A percentile compares a stretch with the other conserved stretches of the same genome.
Conservation (phyloP, 2,888 invertebrate genomes). For the Cryptops parisi region DNA sequence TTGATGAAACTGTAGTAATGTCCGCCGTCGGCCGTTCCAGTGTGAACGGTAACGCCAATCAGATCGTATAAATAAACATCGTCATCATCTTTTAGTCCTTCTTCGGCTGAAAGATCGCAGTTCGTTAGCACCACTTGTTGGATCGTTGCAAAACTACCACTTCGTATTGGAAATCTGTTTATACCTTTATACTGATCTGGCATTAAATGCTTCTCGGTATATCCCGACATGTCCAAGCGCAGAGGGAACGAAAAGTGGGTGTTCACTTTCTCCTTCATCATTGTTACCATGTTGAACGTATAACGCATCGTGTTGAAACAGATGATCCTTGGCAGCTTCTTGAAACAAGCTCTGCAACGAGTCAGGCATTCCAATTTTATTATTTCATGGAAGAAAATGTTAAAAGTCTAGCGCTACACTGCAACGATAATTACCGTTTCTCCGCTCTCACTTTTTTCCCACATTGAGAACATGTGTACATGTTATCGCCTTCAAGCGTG, state of each 20-base stretch:
- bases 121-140: neutral
- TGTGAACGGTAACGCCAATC: constrained; percentile 91
- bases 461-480: constrained; percentile 94
- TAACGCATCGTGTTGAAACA: constrained; percentile 97
- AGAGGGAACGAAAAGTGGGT: constrained; percentile 93
- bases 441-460: constrained; percentile 90
- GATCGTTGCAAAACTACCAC: neutral
- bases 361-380: constrained; percentile 18
- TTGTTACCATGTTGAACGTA: constrained; percentile 93
- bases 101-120: constrained; percentile 1
- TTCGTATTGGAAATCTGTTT: neutral
- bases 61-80: constrained; percentile 48
- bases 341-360: constrained; percentile 65
- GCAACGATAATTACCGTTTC: constrained; percentile 50
- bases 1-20: constrained; percentile 91
- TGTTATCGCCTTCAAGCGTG: constrained; percentile 90
- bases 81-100: constrained; percentile 21
- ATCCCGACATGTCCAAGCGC: constrained; percentile 82
- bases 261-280: constrained; percentile 94
- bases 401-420: neutral
- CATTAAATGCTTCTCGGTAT: constrained; percentile 85
- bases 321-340: constrained; percentile 77
- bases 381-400: neutral
- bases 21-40: constrained; percentile 94
- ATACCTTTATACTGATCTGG: constrained; percentile 68